Percentiles rank a stretch among this genome's conserved stretches.
phyloP scores from a whole-genome alignment of 2,888 invertebrate species.

The Troides aeacus region DNA sequence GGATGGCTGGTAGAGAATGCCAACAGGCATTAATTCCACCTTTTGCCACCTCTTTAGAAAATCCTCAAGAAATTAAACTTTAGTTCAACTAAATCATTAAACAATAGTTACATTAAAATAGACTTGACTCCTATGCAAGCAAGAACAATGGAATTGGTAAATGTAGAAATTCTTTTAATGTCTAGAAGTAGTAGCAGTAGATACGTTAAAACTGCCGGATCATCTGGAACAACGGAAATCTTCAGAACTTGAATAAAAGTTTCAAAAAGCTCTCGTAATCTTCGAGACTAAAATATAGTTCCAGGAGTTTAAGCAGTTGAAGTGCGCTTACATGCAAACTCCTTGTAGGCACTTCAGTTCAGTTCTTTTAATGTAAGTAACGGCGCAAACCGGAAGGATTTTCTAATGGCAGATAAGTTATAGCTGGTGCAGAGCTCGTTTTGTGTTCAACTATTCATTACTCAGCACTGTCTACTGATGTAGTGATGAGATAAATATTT shows the following conservation, averaged over 20 bases:
- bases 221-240: slow-evolving; percentile 23
- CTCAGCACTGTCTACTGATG: no score
- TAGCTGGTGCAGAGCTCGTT: no score
- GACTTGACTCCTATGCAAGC: background rate
- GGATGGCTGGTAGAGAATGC: no score
- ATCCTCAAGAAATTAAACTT: no score
- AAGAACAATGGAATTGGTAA: background rate
- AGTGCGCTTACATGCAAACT: slow-evolving; percentile 25
- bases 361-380: slow-evolving; percentile 14
- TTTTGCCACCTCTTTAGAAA: no score
- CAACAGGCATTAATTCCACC: no score
- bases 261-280: slow-evolving; percentile 26
- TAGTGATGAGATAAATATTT: no score
- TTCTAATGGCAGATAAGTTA: no score
- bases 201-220: slow-evolving; percentile 19
- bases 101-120: no score
- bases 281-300: slow-evolving; percentile 28
- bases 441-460: no score
- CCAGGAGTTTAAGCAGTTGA: slow-evolving; percentile 19
- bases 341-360: slow-evolving; percentile 20
- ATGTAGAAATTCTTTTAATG: background rate
- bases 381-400: background rate
- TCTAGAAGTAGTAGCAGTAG: background rate
- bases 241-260: slow-evolving; percentile 22
- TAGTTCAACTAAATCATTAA: no score